Base-by-base conservation (phyloP, 2,113 vertebrate species). In the Apeltes quadracus region DNA sequence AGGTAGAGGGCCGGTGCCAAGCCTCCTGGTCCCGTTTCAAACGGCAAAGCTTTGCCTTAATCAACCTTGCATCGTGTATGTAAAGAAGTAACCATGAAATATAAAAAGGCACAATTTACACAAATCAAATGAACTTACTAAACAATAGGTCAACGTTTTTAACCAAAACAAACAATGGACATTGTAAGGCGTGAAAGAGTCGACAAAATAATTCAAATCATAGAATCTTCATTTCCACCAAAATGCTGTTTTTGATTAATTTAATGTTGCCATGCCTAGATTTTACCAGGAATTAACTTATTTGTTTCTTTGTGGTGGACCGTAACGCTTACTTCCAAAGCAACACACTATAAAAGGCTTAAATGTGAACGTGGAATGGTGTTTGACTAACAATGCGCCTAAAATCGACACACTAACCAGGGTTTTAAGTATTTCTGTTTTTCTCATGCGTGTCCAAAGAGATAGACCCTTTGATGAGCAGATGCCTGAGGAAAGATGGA, bases 401-500 rank as follows among this genome's bases (percentile, higher is more conserved):
- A 53, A 61, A 65, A 68, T 41, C 53, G 38, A 58, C 46, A 65
- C 15, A 74, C 46, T 43, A 51, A 67, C 43, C 43, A 20, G 29
- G 29, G 4, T 34, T 69, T 79, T 44, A 46, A 70, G 67, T 64
- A 48, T 61, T 43, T 51, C 70, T 76, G 48, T 58, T n/a, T n/a
- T n/a, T 29, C 64, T 58, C 34, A 18, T 62, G 32, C 65, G 22
- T n/a, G 57, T 75, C 79, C 61, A 61, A n/a, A 72, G 39, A 81
- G 75, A 84, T 73, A 56, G 58, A n/a, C 38, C 53, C 71, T 88
- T 89, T 90, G 79, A 87, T 84, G 85, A 65, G 63, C 20, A 1
- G 72, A 82, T 74, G 66, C 65, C 76, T 76, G 63, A 82, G 66
- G 66, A 77, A 66, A 76, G 76, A 87, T 53, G 63, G 76, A 84